Base-by-base conservation (phyloP, 2,113 vertebrate species). In the Cheirogaleus medius region DNA sequence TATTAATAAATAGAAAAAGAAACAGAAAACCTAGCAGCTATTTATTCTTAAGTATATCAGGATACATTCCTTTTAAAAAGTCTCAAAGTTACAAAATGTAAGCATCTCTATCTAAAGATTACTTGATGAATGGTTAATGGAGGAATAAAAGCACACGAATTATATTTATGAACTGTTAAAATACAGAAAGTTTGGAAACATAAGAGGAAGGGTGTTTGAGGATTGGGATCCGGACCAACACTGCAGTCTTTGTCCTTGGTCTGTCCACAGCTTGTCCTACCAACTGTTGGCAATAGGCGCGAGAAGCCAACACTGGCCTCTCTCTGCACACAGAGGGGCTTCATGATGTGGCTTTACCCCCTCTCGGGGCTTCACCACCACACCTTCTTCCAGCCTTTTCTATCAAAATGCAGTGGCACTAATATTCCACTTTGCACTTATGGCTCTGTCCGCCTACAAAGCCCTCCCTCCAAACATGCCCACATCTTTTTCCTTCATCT, bases 281-380 rank as follows among this genome's bases (percentile, higher is more conserved):
- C 13, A 0, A 0, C 32, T 10, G 0, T 0, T 17, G 6, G 37
- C 7, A 4, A 0, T 0, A 13, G 11, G 39, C 44, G 0, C 8
- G 3, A 27, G 3, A 27, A 34, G 39, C 64, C 1, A 15, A 10
- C 7, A 13, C 23, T 6, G 25, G 52, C 14, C 64, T 23, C 7
- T n/a, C 10, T 5, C 5, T 27, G 0, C 3, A 3, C 3, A 0
- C 3, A 5, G 0, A 23, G 17, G 29, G 8, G 21, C 3, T 44
- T 27, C 39, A 34, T 1, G 17, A 27, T 2, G 2, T 6, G 18
- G 15, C 25, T 6, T 10, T 5, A 12, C 10, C 2, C 3, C 13
- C 9, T 17, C 37, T 8, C 34, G 1, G 9, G 7, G 32, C 68
- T 39, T 68, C 6, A 39, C 27, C 14, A 8, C 42, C 15, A 17